These are phyloP conservation scores for Pachliopta kotzebuea DNA, from an alignment of 2,888 invertebrate genomes.

Conservation along the genomic window DNA sequence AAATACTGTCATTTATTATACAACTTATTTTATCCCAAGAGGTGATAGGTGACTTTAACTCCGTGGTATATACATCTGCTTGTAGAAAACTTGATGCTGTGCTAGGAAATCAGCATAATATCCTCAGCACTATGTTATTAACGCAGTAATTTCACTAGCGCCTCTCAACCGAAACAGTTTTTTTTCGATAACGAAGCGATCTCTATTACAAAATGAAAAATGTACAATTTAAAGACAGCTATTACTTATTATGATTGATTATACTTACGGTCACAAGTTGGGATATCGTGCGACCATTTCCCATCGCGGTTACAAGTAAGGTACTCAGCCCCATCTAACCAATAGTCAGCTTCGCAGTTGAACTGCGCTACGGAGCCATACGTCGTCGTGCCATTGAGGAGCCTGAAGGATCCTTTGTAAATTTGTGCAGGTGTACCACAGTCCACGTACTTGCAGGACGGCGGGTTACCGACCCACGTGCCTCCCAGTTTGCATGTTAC, in stretches of 20 bases:
- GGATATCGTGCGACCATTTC: conserved; percentile 92
- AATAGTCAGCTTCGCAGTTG: conserved; percentile 90
- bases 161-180: too few relatives aligned
- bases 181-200: too few relatives aligned
- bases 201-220: background rate
- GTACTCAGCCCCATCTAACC: conserved; percentile 87
- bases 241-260: background rate
- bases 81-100: too few relatives aligned
- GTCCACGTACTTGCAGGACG: conserved; percentile 92
- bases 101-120: too few relatives aligned
- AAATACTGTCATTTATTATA: too few relatives aligned
- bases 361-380: conserved; percentile 90
- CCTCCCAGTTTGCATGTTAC: conserved; percentile 93
- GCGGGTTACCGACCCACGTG: conserved; percentile 89
- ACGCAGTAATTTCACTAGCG: too few relatives aligned
- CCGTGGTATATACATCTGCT: too few relatives aligned
- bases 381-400: conserved; percentile 90
- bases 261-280: conserved; percentile 89
- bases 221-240: background rate
- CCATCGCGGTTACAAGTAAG: conserved; percentile 90
- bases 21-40: too few relatives aligned
- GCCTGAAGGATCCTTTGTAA: conserved; percentile 86
- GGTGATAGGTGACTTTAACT: too few relatives aligned
- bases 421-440: conserved; percentile 91
- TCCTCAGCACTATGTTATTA: too few relatives aligned